phyloP scores from a whole-genome alignment of 2,113 vertebrate species.

The Acanthisitta chloris region DNA sequence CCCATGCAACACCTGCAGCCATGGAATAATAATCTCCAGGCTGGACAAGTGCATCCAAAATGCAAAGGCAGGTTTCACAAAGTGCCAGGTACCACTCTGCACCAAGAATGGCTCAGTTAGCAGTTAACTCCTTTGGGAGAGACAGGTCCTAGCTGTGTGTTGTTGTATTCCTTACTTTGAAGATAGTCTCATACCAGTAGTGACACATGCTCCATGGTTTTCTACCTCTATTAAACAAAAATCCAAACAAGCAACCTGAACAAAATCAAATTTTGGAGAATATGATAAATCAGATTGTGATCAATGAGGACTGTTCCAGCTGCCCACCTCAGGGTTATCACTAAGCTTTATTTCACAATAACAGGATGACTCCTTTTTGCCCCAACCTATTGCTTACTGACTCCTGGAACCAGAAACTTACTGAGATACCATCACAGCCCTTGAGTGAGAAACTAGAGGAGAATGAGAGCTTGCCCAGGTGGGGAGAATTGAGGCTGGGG shows the following conservation, averaged over 20 bases:
- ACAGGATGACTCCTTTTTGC: background rate
- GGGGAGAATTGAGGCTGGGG: background rate
- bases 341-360: background rate
- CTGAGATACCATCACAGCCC: background rate
- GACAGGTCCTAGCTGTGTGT: background rate
- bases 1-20: background rate
- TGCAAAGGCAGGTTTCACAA: background rate
- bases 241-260: background rate
- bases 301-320: background rate
- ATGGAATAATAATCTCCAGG: background rate
- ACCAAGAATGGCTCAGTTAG: background rate
- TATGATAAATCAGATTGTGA: background rate
- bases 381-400: background rate
- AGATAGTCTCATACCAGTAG: background rate
- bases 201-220: background rate
- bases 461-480: background rate
- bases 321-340: fast-evolving
- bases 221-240: background rate
- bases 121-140: background rate
- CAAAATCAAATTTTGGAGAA: background rate
- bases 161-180: background rate
- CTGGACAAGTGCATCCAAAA: background rate
- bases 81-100: background rate
- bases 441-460: background rate
- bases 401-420: background rate